A percentile compares a stretch with the other conserved stretches of the same genome.
These are phyloP conservation scores for Eupeodes latifasciatus DNA, from an alignment of 2,888 invertebrate species.

Conservation along the genomic window DNA sequence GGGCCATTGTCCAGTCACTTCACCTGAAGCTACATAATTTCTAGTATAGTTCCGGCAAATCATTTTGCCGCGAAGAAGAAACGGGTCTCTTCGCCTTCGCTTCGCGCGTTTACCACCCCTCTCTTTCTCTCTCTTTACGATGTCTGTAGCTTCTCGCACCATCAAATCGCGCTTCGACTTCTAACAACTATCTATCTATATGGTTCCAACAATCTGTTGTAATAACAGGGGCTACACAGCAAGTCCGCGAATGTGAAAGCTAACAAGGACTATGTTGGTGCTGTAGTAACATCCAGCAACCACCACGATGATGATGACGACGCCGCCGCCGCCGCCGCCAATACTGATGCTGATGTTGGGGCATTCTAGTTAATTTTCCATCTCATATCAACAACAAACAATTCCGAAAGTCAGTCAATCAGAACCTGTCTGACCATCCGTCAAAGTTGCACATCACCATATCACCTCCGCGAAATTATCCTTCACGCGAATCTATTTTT, in stretches of 20 bases:
- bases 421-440: constrained; percentile 77
- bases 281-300: constrained; percentile 5
- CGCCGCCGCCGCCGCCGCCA: background rate
- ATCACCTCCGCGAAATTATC: constrained; percentile 77
- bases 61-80: constrained; percentile 68
- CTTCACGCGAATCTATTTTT: constrained; percentile 71
- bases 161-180: background rate
- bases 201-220: constrained; percentile 38
- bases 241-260: constrained; percentile 64
- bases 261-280: constrained; percentile 61
- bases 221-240: constrained; percentile 57
- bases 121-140: background rate
- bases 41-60: constrained; percentile 76
- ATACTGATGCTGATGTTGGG: constrained; percentile 22
- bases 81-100: constrained; percentile 19
- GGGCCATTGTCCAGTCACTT: constrained; percentile 76
- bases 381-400: constrained; percentile 77
- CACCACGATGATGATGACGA: constrained; percentile 14
- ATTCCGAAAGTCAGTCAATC: constrained; percentile 78
- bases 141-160: background rate
- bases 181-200: background rate
- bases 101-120: no score
- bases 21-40: constrained; percentile 76
- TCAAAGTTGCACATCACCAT: constrained; percentile 77
- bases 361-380: constrained; percentile 77